A percentile compares a stretch with the other conserved stretches of the same genome.
These are phyloP conservation scores for Excalfactoria chinensis DNA, from an alignment of 2,113 vertebrate genomes.

Conservation along the genomic window DNA sequence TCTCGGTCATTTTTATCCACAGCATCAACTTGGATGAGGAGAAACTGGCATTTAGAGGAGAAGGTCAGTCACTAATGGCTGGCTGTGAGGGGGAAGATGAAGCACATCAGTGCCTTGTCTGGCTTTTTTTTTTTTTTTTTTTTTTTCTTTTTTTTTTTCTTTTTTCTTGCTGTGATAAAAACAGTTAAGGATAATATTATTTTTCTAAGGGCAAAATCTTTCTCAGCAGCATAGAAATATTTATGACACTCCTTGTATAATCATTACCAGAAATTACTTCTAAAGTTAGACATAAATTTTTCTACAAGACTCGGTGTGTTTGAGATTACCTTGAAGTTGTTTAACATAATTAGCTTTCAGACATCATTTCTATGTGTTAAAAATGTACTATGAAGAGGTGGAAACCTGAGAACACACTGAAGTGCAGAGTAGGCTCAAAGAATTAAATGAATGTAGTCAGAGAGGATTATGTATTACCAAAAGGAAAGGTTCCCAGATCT, in stretches of 20 bases:
- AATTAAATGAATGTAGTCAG: constrained; percentile 62
- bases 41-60: neutral
- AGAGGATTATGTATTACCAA: constrained; percentile 59
- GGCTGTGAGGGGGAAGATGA: neutral
- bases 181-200: neutral
- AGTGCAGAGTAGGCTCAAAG: constrained; percentile 20
- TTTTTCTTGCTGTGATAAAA: neutral
- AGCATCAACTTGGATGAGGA: neutral
- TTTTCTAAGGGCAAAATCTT: constrained; percentile 19
- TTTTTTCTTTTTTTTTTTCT: neutral
- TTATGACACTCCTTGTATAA: neutral
- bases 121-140: neutral
- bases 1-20: neutral
- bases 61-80: neutral
- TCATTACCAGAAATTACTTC: constrained; percentile 14
- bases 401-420: constrained; percentile 60
- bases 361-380: constrained; percentile 32
- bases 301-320: neutral
- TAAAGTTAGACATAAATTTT: neutral
- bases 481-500: constrained; percentile 55
- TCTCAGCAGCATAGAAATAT: neutral
- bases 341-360: constrained; percentile 39
- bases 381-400: constrained; percentile 28
- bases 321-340: constrained; percentile 41
- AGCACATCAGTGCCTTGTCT: neutral